Conservation (phyloP, 2,797 vertebrate genomes). For the Vireo griseus region DNA sequence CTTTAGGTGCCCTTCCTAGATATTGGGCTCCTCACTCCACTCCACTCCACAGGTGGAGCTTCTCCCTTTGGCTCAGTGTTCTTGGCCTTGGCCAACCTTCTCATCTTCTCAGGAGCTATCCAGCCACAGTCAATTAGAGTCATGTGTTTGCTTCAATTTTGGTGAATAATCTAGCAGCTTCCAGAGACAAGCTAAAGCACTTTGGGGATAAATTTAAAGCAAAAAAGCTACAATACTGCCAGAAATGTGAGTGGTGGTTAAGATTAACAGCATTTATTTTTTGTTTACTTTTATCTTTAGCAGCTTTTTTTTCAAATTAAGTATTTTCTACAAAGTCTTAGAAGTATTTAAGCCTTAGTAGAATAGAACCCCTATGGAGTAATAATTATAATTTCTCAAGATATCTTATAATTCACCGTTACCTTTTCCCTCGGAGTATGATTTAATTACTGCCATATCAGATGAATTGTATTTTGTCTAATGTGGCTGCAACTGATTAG, state of each 20-base stretch:
- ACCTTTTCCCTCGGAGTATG: constrained; percentile 40
- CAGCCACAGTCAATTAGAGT: background rate
- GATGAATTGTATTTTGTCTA: constrained; percentile 49
- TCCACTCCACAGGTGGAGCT: background rate
- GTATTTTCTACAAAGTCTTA: constrained; percentile 19
- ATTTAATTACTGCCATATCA: constrained; percentile 60
- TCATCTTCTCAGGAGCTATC: background rate
- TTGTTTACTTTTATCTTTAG: constrained; percentile 43
- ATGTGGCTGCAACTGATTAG: constrained; percentile 33
- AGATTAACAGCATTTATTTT: background rate
- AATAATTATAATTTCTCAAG: constrained; percentile 49
- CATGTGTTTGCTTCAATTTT: background rate
- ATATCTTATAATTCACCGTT: constrained; percentile 52
- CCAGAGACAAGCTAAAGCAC: background rate
- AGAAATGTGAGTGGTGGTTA: background rate
- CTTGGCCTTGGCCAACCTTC: background rate
- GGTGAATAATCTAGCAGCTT: background rate
- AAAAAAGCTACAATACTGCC: background rate
- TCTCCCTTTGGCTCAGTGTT: background rate
- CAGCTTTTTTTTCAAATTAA: background rate
- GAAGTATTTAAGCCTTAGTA: constrained; percentile 31
- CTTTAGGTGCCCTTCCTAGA: background rate
- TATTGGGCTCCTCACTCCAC: background rate
- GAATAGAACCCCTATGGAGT: constrained; percentile 14
- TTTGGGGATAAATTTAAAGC: background rate